Evolutionary conservation across 2,888 invertebrate genomes (phyloP).

Genomic region (Conistra vaccinii): DNA sequence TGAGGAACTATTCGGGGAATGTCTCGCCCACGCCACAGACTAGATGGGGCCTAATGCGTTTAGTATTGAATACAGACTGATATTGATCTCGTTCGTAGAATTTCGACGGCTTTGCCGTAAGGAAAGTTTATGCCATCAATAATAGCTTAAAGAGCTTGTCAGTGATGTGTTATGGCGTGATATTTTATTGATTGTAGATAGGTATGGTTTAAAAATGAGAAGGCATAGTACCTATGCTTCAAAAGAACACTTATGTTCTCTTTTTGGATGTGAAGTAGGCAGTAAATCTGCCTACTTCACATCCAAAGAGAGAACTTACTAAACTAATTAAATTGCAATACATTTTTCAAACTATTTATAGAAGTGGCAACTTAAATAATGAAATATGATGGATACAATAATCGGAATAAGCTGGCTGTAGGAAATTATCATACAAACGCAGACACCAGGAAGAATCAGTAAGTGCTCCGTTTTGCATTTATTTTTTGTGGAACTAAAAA

Average conservation of each 20-base stretch:
- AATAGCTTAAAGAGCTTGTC: constrained; percentile 67
- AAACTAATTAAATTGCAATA: not conserved
- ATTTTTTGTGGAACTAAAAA: constrained; percentile 21
- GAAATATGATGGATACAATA: not conserved
- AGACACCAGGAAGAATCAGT: not conserved
- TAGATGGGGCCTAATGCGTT: constrained; percentile 85
- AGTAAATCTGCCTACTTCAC: not conserved
- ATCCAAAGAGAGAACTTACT: not conserved
- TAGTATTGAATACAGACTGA: constrained; percentile 81
- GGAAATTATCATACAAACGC: not conserved
- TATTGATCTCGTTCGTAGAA: constrained; percentile 84
- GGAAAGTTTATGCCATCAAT: constrained; percentile 80
- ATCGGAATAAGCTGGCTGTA: not conserved
- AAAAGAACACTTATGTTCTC: not conserved
- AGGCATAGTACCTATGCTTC: not conserved
- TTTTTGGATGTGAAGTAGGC: constrained; percentile 3
- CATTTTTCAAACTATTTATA: too few species aligned
- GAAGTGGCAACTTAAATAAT: too few species aligned
- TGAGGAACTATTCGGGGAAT: constrained; percentile 80
- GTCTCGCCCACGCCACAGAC: constrained; percentile 79
- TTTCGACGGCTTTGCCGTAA: constrained; percentile 74
- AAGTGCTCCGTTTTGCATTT: constrained; percentile 2
- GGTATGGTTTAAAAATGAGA: constrained; percentile 13
- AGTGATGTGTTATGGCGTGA: constrained; percentile 54
- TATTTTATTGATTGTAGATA: constrained; percentile 45